Conservation (phyloP, 2,888 invertebrate genomes). For the Trichopria drosophilae region DNA sequence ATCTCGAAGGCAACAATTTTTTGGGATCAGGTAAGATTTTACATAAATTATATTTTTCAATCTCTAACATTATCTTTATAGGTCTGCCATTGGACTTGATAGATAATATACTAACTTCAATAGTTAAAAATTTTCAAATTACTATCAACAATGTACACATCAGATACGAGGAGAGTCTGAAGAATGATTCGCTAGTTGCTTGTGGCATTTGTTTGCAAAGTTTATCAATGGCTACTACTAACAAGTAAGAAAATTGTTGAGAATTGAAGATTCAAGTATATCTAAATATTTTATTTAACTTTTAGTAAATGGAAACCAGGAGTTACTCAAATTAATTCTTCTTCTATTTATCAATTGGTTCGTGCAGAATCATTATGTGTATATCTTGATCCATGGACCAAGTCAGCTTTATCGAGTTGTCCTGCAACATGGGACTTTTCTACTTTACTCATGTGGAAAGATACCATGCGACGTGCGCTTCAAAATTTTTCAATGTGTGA, state of each 20-base stretch:
- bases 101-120: slow-evolving; percentile 73
- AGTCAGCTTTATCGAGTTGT: slow-evolving; percentile 43
- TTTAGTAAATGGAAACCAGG: slow-evolving; percentile 77
- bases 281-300: slow-evolving; percentile 23
- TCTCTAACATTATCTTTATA: slow-evolving; percentile 44
- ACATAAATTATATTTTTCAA: neutral
- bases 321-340: slow-evolving; percentile 65
- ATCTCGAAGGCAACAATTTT: slow-evolving; percentile 66
- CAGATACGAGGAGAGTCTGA: slow-evolving; percentile 76
- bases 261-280: neutral
- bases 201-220: slow-evolving; percentile 78
- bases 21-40: slow-evolving; percentile 47
- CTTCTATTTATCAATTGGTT: slow-evolving; percentile 72
- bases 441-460: slow-evolving; percentile 73
- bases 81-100: slow-evolving; percentile 71
- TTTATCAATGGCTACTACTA: slow-evolving; percentile 78
- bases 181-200: slow-evolving; percentile 69
- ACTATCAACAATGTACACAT: slow-evolving; percentile 78
- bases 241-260: slow-evolving; percentile 62
- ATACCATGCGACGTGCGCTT: slow-evolving; percentile 73
- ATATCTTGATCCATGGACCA: slow-evolving; percentile 73
- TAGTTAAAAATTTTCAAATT: slow-evolving; percentile 79
- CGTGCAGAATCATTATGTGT: slow-evolving; percentile 75
- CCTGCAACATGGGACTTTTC: slow-evolving; percentile 52
- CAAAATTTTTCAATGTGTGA: slow-evolving; percentile 77